Evolutionary conservation across 2,113 vertebrate species (phyloP).

Genomic region (Corapipo altera): DNA sequence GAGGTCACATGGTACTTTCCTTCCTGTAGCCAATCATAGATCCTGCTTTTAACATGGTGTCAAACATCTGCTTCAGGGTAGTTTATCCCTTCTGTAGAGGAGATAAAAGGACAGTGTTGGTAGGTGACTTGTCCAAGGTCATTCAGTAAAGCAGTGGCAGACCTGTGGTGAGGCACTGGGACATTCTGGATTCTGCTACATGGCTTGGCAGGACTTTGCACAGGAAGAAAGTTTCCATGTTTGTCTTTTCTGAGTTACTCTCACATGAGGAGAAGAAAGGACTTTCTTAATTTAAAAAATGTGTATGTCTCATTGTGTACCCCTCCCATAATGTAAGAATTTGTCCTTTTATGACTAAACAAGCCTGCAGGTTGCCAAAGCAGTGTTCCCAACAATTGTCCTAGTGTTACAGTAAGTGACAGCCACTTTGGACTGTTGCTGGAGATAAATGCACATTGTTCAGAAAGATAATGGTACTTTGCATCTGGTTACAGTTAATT

Average conservation of each 20-base stretch:
- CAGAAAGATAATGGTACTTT: background rate
- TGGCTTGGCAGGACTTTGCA: background rate
- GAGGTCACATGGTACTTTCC: background rate
- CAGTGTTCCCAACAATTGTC: background rate
- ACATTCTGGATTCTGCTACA: background rate
- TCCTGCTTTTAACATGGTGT: background rate
- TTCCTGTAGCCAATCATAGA: background rate
- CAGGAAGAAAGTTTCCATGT: background rate
- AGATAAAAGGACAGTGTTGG: background rate
- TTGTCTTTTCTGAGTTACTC: background rate
- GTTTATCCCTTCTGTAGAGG: background rate
- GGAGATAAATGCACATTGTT: background rate
- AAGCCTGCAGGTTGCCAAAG: conserved; percentile 2
- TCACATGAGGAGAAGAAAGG: background rate
- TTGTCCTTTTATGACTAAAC: background rate
- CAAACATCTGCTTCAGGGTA: background rate
- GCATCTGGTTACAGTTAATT: conserved; percentile 13
- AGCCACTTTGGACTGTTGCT: background rate
- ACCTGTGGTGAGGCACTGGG: background rate
- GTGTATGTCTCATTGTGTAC: background rate
- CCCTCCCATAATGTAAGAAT: background rate
- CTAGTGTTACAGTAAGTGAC: background rate
- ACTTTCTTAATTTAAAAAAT: conserved; percentile 25
- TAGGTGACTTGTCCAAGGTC: background rate
- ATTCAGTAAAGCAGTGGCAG: background rate